Conservation (phyloP, 2,888 invertebrate genomes). For the Magallana nippona region DNA sequence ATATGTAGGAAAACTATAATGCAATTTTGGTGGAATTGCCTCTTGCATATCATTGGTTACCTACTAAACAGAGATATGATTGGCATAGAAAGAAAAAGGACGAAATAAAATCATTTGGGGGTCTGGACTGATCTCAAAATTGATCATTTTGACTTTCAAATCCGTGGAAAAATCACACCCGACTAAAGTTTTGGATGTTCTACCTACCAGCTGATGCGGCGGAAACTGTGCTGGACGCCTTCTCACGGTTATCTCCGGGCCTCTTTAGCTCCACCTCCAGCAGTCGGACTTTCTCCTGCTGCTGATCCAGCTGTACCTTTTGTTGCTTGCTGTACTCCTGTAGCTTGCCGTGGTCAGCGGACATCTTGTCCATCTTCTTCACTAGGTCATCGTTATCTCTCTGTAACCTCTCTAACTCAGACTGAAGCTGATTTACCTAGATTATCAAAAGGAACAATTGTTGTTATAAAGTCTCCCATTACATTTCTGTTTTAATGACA, state of each 20-base stretch:
- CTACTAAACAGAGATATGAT: no score
- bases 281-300: constrained; percentile 48
- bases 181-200: not conserved
- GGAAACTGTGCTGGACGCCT: not conserved
- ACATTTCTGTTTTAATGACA: not conserved
- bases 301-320: constrained; percentile 53
- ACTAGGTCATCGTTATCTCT: constrained; percentile 61
- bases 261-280: constrained; percentile 52
- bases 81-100: no score
- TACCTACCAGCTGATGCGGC: not conserved
- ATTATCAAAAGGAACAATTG: not conserved
- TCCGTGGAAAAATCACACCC: no score
- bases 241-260: constrained; percentile 36
- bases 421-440: constrained; percentile 62
- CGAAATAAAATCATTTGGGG: no score
- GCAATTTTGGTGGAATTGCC: no score
- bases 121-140: no score
- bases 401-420: constrained; percentile 61
- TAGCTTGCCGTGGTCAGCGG: constrained; percentile 52
- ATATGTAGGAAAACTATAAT: no score
- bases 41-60: no score
- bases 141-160: no score
- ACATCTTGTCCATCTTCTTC: constrained; percentile 65
- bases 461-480: no score
- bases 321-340: constrained; percentile 54